Evolutionary conservation across 1,140 invertebrate species (phyloP).

Genomic region (Pachypeltis micranthus): DNA sequence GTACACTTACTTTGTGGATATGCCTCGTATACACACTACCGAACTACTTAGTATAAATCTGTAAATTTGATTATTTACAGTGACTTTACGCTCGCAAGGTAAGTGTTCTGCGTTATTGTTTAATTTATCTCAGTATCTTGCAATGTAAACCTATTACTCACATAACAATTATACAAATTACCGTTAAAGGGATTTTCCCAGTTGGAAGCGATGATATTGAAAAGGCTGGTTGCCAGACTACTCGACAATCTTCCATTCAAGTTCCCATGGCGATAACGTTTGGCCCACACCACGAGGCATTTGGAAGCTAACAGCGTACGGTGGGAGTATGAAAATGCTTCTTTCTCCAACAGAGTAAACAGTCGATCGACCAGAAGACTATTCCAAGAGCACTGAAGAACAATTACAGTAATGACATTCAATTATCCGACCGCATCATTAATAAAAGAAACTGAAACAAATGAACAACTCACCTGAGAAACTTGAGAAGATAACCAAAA

Average conservation of each 20-base stretch:
- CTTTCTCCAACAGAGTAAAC: slow-evolving; percentile 13
- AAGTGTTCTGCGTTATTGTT: too few relatives aligned
- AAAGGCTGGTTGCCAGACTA: slow-evolving; percentile 1
- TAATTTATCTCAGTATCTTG: too few relatives aligned
- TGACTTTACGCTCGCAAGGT: too few relatives aligned
- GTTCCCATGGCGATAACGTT: background rate
- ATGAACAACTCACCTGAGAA: background rate
- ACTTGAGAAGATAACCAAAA: slow-evolving; percentile 1
- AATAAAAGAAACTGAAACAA: too few relatives aligned
- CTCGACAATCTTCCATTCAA: background rate
- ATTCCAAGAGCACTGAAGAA: slow-evolving; percentile 5
- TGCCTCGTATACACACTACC: too few relatives aligned
- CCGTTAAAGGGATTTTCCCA: slow-evolving; percentile 25
- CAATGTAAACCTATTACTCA: too few relatives aligned
- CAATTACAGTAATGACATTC: too few relatives aligned
- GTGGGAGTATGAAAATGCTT: slow-evolving; percentile 7
- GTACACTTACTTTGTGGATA: too few relatives aligned
- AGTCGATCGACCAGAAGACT: slow-evolving; percentile 10
- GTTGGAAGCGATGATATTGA: slow-evolving; percentile 23
- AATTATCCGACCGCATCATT: too few relatives aligned
- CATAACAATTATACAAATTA: too few relatives aligned
- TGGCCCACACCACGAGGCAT: slow-evolving; percentile 4
- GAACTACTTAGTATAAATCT: too few relatives aligned
- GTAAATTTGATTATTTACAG: too few relatives aligned
- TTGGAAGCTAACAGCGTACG: slow-evolving; percentile 18